Base-by-base conservation (phyloP, 1,140 invertebrate species). In the Holotrichia oblita region DNA sequence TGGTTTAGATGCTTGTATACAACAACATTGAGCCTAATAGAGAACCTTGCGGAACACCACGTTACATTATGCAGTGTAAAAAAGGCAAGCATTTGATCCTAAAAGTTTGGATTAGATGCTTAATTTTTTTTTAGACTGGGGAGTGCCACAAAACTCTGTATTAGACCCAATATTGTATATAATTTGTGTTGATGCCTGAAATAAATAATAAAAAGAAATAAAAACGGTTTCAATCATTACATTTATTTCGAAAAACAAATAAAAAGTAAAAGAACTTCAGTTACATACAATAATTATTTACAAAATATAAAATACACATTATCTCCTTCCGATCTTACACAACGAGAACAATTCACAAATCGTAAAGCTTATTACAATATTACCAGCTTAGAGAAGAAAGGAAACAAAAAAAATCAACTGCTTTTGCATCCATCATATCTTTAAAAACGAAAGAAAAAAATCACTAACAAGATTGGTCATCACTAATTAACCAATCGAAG, bases 231-330 rank as follows among this genome's bases (percentile, higher is more conserved):
- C 61, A 69, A 69, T 22, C 61, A 69, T 69, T 69, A n/a, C 27
- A 34, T 69, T 69, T 69, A 69, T 69, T 69, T 34, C 61, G 27
- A 69, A 69, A 69, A 27, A 22, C 10, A 69, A 27, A 69, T 69
- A 27, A 22, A 22, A 69, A 69, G 12, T 69, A 69, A 34, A 55
- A 55, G 12, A 55, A 55, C n/a, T 55, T 55, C 12, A 69, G 24
- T 48, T 69, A 69, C 59, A 20, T 22, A 61, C 61, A 69, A 27
- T 69, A 69, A 9, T 69, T 69, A 69, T 69, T 69, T 69, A 69
- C 61, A 69, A 24, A 69, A 69, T 69, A 69, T 69, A 69, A 69
- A 69, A 69, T 55, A 14, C 14, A 22, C 22, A 34, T 7, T 7
- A 12, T 61, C 59, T 7, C 48, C 17, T 14, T 17, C 17, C n/a